A percentile compares a stretch with the other conserved stretches of the same genome.
Conservation (phyloP, 1,140 invertebrate genomes). For the Cotesia glomerata region DNA sequence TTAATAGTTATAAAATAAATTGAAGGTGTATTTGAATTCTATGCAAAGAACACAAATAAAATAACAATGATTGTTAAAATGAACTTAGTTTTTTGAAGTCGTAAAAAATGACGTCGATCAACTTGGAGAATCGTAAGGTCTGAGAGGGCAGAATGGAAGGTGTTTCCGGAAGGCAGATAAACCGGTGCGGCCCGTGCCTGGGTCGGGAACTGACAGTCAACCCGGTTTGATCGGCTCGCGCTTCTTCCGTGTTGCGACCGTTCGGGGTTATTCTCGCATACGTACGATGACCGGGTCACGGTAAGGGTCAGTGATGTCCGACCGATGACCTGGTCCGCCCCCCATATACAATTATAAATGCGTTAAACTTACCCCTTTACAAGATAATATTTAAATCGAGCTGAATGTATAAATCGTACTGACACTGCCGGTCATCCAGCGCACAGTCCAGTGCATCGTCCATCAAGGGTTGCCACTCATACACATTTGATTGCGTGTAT, state of each 20-base stretch:
- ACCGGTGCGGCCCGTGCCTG: conserved; percentile 56
- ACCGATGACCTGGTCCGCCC: conserved; percentile 56
- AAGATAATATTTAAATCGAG: conserved; percentile 59
- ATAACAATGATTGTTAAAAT: background rate
- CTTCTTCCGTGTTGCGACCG: conserved; percentile 31
- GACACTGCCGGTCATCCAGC: background rate
- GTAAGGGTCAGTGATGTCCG: conserved; percentile 56
- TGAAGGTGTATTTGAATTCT: too few species aligned
- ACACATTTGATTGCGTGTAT: conserved; percentile 57
- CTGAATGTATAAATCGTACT: conserved; percentile 31
- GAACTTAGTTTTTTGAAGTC: background rate
- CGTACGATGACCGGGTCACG: conserved; percentile 42
- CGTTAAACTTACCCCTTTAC: conserved; percentile 56
- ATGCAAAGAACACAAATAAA: background rate
- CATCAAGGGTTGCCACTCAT: conserved; percentile 22
- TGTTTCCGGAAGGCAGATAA: conserved; percentile 27
- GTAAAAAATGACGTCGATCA: conserved; percentile 28
- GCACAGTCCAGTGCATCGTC: conserved; percentile 10
- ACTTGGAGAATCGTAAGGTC: conserved; percentile 12
- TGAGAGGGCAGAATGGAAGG: background rate
- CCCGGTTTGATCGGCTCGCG: conserved; percentile 28
- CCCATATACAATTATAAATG: conserved; percentile 59
- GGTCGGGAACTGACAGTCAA: conserved; percentile 29
- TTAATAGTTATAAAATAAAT: too few species aligned
- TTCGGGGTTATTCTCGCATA: conserved; percentile 33